Percentiles rank a stretch among this genome's conserved stretches.
Conservation (phyloP, 2,113 vertebrate genomes). For the Lates calcarifer region DNA sequence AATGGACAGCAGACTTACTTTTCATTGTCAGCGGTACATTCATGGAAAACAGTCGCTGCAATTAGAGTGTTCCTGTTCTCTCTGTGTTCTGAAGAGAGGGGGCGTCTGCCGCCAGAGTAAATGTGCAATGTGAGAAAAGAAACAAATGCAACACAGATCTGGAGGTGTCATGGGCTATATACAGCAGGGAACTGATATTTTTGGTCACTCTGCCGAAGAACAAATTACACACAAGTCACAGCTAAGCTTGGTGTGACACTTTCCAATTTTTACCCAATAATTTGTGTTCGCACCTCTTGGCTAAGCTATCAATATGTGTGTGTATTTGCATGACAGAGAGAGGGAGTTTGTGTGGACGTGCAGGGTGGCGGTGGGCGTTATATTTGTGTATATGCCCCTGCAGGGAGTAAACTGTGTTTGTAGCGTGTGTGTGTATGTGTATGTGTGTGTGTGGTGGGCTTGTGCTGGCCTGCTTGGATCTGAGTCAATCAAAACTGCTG, state of each 20-base stretch:
- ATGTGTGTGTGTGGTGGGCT: conserved; percentile 24
- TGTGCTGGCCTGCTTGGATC: conserved; percentile 65
- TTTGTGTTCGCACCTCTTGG: conserved; percentile 80
- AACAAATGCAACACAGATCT: conserved; percentile 44
- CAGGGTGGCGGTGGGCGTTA: conserved; percentile 17
- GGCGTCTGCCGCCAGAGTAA: conserved; percentile 44
- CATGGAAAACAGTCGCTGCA: conserved; percentile 30
- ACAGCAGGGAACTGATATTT: conserved; percentile 76
- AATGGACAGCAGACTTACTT: conserved; percentile 34
- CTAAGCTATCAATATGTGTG: conserved; percentile 68
- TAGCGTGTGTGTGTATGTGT: conserved; percentile 25
- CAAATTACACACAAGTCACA: conserved; percentile 79
- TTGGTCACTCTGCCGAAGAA: conserved; percentile 65
- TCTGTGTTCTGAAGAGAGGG: conserved; percentile 23
- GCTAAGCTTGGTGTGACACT: conserved; percentile 79
- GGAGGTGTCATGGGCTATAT: conserved; percentile 62
- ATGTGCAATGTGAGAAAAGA: conserved; percentile 48
- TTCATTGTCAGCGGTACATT: conserved; percentile 10
- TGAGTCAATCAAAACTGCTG: conserved; percentile 53
- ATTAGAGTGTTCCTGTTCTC: conserved; percentile 34
- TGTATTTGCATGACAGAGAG: conserved; percentile 28
- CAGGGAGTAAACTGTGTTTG: conserved; percentile 14
- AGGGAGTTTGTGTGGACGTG: conserved; percentile 19
- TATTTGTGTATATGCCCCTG: conserved; percentile 42
- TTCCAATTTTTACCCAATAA: conserved; percentile 79